A percentile compares a stretch with the other conserved stretches of the same genome.
Conservation (phyloP, 2,888 invertebrate species). For the Beris chalybata region DNA sequence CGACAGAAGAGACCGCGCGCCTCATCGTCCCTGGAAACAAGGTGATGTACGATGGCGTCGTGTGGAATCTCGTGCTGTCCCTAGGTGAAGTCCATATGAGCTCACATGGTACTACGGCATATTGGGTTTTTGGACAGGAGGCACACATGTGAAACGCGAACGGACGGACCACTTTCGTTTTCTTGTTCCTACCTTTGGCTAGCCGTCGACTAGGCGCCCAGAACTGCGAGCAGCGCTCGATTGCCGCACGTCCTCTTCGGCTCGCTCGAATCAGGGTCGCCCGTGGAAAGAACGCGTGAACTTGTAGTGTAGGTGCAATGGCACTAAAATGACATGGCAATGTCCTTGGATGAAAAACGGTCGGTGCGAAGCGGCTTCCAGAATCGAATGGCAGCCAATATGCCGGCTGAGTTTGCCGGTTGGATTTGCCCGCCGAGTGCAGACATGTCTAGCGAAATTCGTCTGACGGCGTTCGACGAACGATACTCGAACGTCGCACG, state of each 20-base stretch:
- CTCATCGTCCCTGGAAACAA: too few relatives aligned
- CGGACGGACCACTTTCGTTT: conserved; percentile 54
- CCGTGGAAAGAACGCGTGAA: background rate
- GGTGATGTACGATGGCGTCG: too few relatives aligned
- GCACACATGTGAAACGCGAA: conserved; percentile 8
- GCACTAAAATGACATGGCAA: conserved; percentile 48
- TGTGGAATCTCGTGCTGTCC: background rate
- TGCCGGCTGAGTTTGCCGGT: background rate
- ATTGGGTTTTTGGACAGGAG: background rate
- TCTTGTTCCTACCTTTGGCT: conserved; percentile 57
- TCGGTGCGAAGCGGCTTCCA: conserved; percentile 50
- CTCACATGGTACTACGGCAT: conserved; percentile 17
- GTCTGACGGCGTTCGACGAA: background rate
- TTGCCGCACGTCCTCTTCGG: too few relatives aligned
- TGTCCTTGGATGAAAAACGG: conserved; percentile 57
- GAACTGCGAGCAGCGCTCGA: conserved; percentile 35
- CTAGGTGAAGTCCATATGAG: conserved; percentile 25
- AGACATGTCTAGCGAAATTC: background rate
- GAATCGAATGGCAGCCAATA: conserved; percentile 31
- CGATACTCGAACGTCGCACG: background rate
- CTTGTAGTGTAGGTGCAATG: conserved; percentile 11
- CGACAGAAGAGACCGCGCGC: conserved; percentile 1
- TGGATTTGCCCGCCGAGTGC: too few relatives aligned
- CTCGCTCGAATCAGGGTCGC: background rate
- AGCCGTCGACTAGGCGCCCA: conserved; percentile 55